A percentile compares a stretch with the other conserved stretches of the same genome.
Conservation (phyloP, 1,140 invertebrate genomes). For the Philopotamus ludificatus region DNA sequence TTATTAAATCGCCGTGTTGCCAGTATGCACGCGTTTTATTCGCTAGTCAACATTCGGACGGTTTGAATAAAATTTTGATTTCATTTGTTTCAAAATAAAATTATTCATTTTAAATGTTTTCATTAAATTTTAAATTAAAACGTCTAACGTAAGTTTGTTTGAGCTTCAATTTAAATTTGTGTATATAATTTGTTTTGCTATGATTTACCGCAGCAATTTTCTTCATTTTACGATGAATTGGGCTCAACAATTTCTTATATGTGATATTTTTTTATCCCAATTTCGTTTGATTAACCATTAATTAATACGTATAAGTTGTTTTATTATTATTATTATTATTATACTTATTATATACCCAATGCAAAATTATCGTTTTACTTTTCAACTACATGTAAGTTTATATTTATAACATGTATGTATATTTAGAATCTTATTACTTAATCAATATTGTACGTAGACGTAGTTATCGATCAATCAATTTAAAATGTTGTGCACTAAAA, state of each 20-base stretch:
- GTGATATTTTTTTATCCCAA: slow-evolving; percentile 52
- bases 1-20: too few relatives aligned
- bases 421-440: slow-evolving; percentile 29
- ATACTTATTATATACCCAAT: not conserved
- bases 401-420: too few relatives aligned
- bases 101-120: not conserved
- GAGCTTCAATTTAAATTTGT: slow-evolving; percentile 38
- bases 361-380: slow-evolving; percentile 7
- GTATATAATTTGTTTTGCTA: slow-evolving; percentile 45
- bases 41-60: too few relatives aligned
- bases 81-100: not conserved
- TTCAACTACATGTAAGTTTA: too few relatives aligned
- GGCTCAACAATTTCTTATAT: slow-evolving; percentile 57
- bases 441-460: slow-evolving; percentile 37
- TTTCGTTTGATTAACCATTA: slow-evolving; percentile 9
- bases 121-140: slow-evolving; percentile 23
- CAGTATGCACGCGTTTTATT: too few relatives aligned
- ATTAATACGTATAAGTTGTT: slow-evolving; percentile 22
- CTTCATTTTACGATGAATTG: slow-evolving; percentile 54
- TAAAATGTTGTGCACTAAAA: not conserved
- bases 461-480: slow-evolving; percentile 23
- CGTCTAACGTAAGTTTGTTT: slow-evolving; percentile 30
- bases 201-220: slow-evolving; percentile 45
- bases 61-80: too few relatives aligned
- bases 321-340: slow-evolving; percentile 14